Conservation (phyloP, 2,888 invertebrate species). For the Alsophila aescularia region DNA sequence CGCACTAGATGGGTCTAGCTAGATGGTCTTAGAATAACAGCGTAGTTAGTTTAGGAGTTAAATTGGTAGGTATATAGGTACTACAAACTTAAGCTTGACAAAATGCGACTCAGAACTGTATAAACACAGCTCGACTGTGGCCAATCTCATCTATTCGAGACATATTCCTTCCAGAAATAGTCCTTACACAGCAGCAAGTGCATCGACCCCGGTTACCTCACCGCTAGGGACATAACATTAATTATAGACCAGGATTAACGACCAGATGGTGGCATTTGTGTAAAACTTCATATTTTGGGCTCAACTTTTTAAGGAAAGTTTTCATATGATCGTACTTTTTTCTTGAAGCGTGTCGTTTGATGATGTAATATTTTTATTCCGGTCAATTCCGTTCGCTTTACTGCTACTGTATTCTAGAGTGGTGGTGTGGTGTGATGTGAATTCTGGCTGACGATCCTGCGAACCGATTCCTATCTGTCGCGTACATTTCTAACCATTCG, state of each 20-base stretch:
- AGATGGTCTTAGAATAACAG: too few species aligned
- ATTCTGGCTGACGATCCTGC: too few species aligned
- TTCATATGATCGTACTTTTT: background rate
- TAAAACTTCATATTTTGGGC: conserved; percentile 25
- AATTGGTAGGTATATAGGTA: too few species aligned
- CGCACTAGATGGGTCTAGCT: too few species aligned
- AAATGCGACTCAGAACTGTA: background rate
- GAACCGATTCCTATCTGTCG: too few species aligned
- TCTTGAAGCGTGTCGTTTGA: background rate
- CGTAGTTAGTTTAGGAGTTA: too few species aligned
- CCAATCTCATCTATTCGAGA: conserved; percentile 44
- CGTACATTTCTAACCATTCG: too few species aligned
- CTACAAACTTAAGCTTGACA: too few species aligned
- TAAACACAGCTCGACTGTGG: conserved; percentile 4
- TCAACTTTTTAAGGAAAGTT: background rate
- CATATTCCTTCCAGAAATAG: conserved; percentile 57
- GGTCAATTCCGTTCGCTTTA: too few species aligned
- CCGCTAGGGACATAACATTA: conserved; percentile 60
- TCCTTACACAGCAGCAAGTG: conserved; percentile 41
- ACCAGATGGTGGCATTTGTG: conserved; percentile 20
- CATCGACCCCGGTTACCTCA: conserved; percentile 62
- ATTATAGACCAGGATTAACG: conserved; percentile 55
- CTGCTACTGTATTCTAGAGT: too few species aligned
- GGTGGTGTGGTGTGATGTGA: too few species aligned
- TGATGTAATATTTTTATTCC: too few species aligned